These are phyloP conservation scores for Pandemis corylana DNA, from an alignment of 2,888 invertebrate species.

Conservation along the genomic window DNA sequence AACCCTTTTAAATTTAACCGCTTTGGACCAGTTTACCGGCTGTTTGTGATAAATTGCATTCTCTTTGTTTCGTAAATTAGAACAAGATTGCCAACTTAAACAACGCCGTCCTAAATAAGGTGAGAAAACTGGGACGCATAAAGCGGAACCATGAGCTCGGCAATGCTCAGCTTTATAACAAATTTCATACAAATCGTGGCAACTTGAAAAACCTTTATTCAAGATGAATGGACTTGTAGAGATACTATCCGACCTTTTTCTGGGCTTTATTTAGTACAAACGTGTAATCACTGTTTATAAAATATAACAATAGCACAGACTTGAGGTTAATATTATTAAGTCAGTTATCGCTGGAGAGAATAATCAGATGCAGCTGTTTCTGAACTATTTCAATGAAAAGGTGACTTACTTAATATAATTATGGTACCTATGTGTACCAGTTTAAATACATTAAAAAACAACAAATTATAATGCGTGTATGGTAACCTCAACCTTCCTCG, in stretches of 20 bases:
- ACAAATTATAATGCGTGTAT: slow-evolving; percentile 47
- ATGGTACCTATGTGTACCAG: background rate
- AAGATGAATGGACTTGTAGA: background rate
- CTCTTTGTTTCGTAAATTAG: slow-evolving; percentile 43
- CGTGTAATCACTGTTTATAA: too few relatives aligned
- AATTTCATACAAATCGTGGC: background rate
- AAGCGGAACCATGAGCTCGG: background rate
- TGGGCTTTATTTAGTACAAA: too few relatives aligned
- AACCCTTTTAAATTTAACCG: slow-evolving; percentile 76
- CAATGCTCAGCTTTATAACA: slow-evolving; percentile 6
- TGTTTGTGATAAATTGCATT: slow-evolving; percentile 57
- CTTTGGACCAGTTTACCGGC: slow-evolving; percentile 49
- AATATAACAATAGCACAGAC: too few relatives aligned
- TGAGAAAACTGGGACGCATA: slow-evolving; percentile 17
- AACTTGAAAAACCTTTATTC: background rate
- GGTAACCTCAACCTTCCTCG: slow-evolving; percentile 57
- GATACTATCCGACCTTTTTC: too few relatives aligned
- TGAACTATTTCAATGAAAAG: too few relatives aligned
- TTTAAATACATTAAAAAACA: slow-evolving; percentile 5
- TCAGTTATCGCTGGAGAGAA: too few relatives aligned
- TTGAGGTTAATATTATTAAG: too few relatives aligned
- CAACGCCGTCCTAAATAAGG: slow-evolving; percentile 16
- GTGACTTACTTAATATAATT: too few relatives aligned
- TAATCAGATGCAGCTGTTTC: too few relatives aligned
- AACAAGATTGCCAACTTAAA: slow-evolving; percentile 36